Evolutionary conservation across 2,888 invertebrate genomes (phyloP).

Genomic region (Laspeyria flexula): DNA sequence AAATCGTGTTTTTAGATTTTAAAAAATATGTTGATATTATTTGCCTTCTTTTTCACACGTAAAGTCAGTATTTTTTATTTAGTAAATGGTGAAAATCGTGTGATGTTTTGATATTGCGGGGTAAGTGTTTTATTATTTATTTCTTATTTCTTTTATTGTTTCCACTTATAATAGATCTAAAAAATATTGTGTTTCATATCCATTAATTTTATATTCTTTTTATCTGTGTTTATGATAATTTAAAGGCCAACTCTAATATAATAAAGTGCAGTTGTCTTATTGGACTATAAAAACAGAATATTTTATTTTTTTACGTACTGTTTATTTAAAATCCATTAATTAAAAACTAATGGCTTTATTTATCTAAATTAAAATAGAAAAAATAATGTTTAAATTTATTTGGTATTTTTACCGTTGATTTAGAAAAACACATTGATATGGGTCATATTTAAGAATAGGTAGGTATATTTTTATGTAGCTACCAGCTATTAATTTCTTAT

Average conservation of each 20-base stretch:
- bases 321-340: background rate
- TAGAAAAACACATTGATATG: no score
- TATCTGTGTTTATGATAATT: background rate
- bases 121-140: slow-evolving; percentile 49
- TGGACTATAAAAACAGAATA: slow-evolving; percentile 1
- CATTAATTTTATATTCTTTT: background rate
- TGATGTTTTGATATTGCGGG: slow-evolving; percentile 49
- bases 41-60: slow-evolving; percentile 21
- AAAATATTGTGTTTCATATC: background rate
- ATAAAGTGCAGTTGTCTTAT: slow-evolving; percentile 14
- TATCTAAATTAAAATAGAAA: background rate
- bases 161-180: background rate
- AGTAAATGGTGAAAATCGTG: slow-evolving; percentile 46
- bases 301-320: background rate
- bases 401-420: no score
- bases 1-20: slow-evolving; percentile 29
- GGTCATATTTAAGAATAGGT: no score
- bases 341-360: background rate
- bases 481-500: no score
- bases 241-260: background rate
- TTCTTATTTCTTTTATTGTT: slow-evolving; percentile 5
- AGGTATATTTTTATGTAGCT: background rate
- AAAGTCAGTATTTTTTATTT: slow-evolving; percentile 15
- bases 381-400: no score
- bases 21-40: slow-evolving; percentile 24